phyloP scores from a whole-genome alignment of 23 tunicate genomes.

The Trididemnum clinides region DNA sequence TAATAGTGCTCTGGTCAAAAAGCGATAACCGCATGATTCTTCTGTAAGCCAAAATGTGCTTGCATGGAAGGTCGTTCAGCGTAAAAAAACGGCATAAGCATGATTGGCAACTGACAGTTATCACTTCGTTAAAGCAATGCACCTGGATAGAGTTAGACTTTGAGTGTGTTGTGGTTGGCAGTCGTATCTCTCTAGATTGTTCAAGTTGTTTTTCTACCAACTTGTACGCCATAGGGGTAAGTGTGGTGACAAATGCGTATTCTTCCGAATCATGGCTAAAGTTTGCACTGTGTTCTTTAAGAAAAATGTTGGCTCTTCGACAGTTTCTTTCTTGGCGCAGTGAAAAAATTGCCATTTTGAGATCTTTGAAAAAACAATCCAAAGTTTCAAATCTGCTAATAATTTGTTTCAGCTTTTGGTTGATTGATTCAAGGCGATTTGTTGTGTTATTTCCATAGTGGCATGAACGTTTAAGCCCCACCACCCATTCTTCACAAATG shows the following conservation, averaged over 20 bases:
- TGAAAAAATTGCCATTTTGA: not conserved
- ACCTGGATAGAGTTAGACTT: no score
- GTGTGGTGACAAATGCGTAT: no score
- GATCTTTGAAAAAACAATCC: not conserved
- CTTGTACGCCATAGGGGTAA: not conserved
- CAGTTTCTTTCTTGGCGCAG: not conserved
- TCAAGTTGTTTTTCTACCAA: not conserved
- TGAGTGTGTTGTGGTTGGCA: no score
- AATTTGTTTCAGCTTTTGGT: not conserved
- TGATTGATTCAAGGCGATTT: conserved; percentile 1
- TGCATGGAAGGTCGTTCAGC: conserved; percentile 31
- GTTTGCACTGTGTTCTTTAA: not conserved
- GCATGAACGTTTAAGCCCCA: no score
- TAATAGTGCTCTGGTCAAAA: not conserved
- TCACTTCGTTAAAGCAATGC: no score
- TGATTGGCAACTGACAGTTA: not conserved
- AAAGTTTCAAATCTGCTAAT: not conserved
- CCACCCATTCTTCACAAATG: no score
- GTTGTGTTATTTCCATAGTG: not conserved
- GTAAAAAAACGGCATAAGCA: conserved; percentile 27
- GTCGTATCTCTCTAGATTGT: no score
- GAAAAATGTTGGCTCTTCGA: not conserved
- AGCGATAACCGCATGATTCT: not conserved
- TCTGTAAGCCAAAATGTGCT: conserved; percentile 23
- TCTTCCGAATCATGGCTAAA: no score